A percentile compares a stretch with the other conserved stretches of the same genome.
These are phyloP conservation scores for Mallateleia sp. DNA, from an alignment of 2,888 invertebrate genomes.

Conservation along the genomic window DNA sequence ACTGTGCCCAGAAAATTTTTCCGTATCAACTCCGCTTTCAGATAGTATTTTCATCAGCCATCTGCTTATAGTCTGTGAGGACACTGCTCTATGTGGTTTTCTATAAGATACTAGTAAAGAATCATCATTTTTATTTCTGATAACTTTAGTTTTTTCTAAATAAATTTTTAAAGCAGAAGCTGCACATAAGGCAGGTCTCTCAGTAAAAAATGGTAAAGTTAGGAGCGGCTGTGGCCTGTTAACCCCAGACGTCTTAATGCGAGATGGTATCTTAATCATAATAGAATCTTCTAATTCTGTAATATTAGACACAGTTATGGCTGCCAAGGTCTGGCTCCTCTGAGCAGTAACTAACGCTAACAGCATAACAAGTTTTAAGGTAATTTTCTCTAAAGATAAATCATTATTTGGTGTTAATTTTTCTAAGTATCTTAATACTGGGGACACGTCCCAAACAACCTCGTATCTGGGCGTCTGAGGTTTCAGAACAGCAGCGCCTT, in stretches of 20 bases:
- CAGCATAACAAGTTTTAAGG: no score
- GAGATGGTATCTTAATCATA: background rate
- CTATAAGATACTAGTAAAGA: slow-evolving; percentile 1
- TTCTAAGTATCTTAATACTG: background rate
- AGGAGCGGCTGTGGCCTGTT: background rate
- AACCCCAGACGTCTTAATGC: background rate
- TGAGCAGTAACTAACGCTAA: no score
- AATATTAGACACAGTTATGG: background rate
- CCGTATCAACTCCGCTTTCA: slow-evolving; percentile 6
- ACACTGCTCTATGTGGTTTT: background rate
- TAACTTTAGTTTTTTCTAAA: background rate
- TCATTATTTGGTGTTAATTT: no score
- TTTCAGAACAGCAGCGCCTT: background rate
- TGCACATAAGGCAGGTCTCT: background rate
- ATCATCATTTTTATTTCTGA: background rate
- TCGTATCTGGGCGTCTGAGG: background rate
- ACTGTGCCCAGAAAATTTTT: background rate
- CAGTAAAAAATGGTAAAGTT: background rate
- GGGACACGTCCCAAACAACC: background rate
- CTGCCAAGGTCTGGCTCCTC: background rate
- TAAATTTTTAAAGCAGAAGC: background rate
- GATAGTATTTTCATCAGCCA: background rate
- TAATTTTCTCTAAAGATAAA: no score
- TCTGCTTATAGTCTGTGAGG: slow-evolving; percentile 3
- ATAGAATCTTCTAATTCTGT: background rate